A percentile compares a stretch with the other conserved stretches of the same genome.
Evolutionary conservation across 1,140 invertebrate species (phyloP).

Genomic region (Vanessa atalanta): DNA sequence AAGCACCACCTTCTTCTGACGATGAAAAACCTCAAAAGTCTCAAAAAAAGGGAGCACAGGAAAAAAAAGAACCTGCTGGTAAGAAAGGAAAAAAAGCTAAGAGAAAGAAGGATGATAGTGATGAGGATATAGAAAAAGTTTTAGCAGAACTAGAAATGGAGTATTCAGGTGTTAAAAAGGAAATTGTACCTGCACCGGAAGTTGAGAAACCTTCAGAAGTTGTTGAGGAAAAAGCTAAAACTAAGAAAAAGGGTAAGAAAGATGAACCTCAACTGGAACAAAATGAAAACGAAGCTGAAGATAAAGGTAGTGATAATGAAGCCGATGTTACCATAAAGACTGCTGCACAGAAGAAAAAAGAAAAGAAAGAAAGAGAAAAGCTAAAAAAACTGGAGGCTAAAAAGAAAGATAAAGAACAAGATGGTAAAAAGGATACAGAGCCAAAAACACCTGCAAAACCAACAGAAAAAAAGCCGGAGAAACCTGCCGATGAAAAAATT

Average conservation of each 20-base stretch:
- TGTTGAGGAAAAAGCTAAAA: conserved; percentile 78
- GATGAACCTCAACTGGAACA: conserved; percentile 75
- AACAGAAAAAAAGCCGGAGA: conserved; percentile 53
- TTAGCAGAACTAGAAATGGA: conserved; percentile 90
- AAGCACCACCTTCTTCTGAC: conserved; percentile 76
- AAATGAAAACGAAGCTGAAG: conserved; percentile 70
- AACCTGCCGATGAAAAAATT: conserved; percentile 65
- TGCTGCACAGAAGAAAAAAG: conserved; percentile 92
- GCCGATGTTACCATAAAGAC: conserved; percentile 87
- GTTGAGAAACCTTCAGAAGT: conserved; percentile 73
- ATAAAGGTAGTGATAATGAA: conserved; percentile 81
- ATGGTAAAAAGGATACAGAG: conserved; percentile 67
- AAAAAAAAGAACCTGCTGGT: conserved; percentile 81
- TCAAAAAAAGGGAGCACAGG: conserved; percentile 78
- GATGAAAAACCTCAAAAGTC: conserved; percentile 76
- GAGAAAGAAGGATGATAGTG: conserved; percentile 89
- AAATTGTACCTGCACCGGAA: conserved; percentile 63
- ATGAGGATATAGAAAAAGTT: conserved; percentile 92
- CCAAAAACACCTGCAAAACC: conserved; percentile 55
- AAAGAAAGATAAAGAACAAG: conserved; percentile 80
- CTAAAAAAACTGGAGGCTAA: conserved; percentile 86
- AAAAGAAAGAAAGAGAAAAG: conserved; percentile 92
- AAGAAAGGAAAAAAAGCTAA: conserved; percentile 87
- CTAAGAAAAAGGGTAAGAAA: conserved; percentile 77
- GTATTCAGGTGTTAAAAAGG: conserved; percentile 84